These are phyloP conservation scores for Callipepla squamata DNA, from an alignment of 2,113 vertebrate genomes.

Conservation along the genomic window DNA sequence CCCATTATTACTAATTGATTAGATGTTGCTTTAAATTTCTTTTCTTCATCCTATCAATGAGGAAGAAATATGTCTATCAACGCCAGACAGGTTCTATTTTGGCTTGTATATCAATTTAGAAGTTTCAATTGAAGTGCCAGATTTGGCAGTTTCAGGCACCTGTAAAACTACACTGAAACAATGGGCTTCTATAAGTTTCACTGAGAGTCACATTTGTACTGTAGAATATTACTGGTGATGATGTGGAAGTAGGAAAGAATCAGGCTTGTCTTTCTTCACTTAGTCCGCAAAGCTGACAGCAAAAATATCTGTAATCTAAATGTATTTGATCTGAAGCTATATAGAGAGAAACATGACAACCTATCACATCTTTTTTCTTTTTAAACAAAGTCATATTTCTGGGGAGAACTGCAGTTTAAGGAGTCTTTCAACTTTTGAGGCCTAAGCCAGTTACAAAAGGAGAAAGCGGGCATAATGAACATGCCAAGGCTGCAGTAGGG, in stretches of 20 bases:
- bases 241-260: slow-evolving; percentile 27
- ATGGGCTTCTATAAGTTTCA: neutral
- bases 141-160: neutral
- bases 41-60: neutral
- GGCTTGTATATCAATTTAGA: neutral
- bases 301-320: slow-evolving; percentile 65
- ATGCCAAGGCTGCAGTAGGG: neutral
- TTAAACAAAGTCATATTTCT: slow-evolving; percentile 54
- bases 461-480: neutral
- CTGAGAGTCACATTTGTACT: neutral
- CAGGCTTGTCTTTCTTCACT: slow-evolving; percentile 30
- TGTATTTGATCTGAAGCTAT: slow-evolving; percentile 65
- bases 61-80: neutral
- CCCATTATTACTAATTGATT: neutral
- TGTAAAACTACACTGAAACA: neutral
- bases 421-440: slow-evolving; percentile 56
- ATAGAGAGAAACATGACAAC: slow-evolving; percentile 61
- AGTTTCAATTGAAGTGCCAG: neutral
- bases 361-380: slow-evolving; percentile 49
- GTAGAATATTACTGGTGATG: neutral
- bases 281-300: slow-evolving; percentile 44
- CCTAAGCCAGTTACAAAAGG: slow-evolving; percentile 54
- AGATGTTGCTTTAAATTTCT: neutral
- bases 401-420: slow-evolving; percentile 33
- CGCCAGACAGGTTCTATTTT: neutral